These are phyloP conservation scores for Anas bernieri DNA, from an alignment of 2,797 vertebrate genomes.

Conservation along the genomic window DNA sequence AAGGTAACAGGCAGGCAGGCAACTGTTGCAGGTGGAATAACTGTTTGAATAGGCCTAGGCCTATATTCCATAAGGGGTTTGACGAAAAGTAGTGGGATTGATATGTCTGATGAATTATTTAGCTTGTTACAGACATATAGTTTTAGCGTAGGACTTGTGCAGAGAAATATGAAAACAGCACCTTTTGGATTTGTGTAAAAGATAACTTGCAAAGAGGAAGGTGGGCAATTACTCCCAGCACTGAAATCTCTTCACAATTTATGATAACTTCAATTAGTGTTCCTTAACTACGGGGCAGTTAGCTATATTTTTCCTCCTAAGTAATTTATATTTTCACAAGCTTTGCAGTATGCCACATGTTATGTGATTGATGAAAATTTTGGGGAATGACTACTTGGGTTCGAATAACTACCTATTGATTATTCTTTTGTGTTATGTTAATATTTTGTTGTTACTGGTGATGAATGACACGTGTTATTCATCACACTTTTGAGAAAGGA, in stretches of 20 bases:
- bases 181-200: neutral
- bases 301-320: neutral
- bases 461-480: neutral
- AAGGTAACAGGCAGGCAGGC: neutral
- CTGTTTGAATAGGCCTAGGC: neutral
- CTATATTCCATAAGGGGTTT: neutral
- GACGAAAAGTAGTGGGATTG: neutral
- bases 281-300: neutral
- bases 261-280: neutral
- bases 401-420: neutral
- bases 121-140: neutral
- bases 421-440: neutral
- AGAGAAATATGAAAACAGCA: neutral
- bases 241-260: neutral
- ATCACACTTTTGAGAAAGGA: neutral
- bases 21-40: neutral
- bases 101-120: conserved; percentile 9
- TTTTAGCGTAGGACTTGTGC: neutral
- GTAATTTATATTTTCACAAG: neutral
- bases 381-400: neutral
- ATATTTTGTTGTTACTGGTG: neutral
- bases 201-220: neutral
- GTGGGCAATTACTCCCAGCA: neutral
- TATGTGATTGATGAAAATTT: neutral
- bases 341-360: neutral